These are phyloP conservation scores for Brevimyrus niger DNA, from an alignment of 2,113 vertebrate genomes.

Conservation along the genomic window DNA sequence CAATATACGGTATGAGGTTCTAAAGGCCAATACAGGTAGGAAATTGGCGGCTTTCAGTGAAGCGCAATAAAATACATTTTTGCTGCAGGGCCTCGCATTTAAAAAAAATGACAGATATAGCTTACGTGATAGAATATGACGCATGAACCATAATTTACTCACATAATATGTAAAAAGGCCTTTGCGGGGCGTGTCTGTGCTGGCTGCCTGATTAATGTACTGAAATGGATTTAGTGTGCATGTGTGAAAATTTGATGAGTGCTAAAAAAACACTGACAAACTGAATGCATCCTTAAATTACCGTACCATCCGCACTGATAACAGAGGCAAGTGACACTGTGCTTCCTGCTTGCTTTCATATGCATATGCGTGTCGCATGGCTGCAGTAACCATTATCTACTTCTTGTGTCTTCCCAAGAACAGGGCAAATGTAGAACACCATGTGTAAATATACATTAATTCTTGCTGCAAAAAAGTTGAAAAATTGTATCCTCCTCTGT, in stretches of 20 bases:
- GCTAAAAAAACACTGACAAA: background rate
- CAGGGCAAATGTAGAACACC: background rate
- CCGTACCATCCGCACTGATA: background rate
- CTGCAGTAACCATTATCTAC: background rate
- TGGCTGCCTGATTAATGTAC: background rate
- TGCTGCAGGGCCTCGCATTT: background rate
- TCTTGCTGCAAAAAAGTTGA: background rate
- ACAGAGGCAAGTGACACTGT: background rate
- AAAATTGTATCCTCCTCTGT: background rate
- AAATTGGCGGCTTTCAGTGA: background rate
- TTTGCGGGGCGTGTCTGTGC: background rate
- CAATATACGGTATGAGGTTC: background rate
- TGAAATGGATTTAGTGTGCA: background rate
- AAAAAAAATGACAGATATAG: background rate
- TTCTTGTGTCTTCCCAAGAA: background rate
- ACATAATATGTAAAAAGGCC: background rate
- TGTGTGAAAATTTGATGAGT: constrained; percentile 2
- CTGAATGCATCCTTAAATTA: background rate
- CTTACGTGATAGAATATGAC: constrained; percentile 5
- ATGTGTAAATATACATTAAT: background rate
- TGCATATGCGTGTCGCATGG: background rate
- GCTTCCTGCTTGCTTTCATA: background rate
- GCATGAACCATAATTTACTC: background rate
- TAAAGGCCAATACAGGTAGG: background rate
- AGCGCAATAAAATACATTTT: constrained; percentile 8